These are phyloP conservation scores for Typhlichthys subterraneus DNA, from an alignment of 2,797 vertebrate species.

Conservation along the genomic window DNA sequence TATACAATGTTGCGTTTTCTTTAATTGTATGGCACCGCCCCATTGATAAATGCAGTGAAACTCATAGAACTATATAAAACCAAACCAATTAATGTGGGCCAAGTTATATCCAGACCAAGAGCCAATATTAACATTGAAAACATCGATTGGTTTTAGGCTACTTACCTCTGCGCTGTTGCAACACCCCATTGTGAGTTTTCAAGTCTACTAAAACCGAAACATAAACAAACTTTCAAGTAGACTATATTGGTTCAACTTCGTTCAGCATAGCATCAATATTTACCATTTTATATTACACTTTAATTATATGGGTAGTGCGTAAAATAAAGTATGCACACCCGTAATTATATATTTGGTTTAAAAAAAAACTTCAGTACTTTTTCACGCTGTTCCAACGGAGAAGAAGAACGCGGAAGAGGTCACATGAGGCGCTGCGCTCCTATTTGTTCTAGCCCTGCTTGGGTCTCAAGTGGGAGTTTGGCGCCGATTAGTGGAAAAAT, in stretches of 20 bases:
- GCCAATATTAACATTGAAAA: background rate
- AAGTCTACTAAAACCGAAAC: background rate
- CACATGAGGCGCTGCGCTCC: background rate
- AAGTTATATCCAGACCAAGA: too few species aligned
- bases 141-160: background rate
- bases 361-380: background rate
- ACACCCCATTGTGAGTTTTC: conserved; percentile 2
- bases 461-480: conserved; percentile 16
- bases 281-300: too few species aligned
- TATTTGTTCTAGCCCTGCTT: too few species aligned
- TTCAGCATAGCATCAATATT: too few species aligned
- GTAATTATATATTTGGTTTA: background rate
- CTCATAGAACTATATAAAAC: too few species aligned
- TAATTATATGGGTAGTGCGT: too few species aligned
- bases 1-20: background rate
- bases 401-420: conserved; percentile 58
- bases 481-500: conserved; percentile 45
- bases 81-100: too few species aligned
- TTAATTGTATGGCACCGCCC: background rate
- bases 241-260: too few species aligned
- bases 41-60: too few species aligned
- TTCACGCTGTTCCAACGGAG: too few species aligned
- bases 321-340: too few species aligned
- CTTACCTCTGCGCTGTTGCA: background rate
- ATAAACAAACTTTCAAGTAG: background rate